Evolutionary conservation across 2,888 invertebrate genomes (phyloP).

Genomic region (Lycia hirtaria): DNA sequence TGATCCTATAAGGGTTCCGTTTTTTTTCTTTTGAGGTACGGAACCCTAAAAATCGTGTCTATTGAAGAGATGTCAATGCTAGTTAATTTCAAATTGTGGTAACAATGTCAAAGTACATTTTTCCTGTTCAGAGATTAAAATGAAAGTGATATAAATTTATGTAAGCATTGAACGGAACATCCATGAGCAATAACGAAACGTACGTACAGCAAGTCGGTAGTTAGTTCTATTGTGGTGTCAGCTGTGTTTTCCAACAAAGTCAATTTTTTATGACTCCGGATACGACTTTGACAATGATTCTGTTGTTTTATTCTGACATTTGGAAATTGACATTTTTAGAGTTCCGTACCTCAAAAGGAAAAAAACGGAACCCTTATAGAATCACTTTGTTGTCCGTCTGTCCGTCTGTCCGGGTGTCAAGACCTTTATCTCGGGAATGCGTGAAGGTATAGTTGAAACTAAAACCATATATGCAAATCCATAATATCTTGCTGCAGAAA

Average conservation of each 20-base stretch:
- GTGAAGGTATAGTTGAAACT: too few relatives aligned
- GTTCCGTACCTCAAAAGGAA: too few relatives aligned
- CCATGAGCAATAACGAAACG: slow-evolving; percentile 14
- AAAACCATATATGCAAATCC: too few relatives aligned
- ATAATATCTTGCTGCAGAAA: too few relatives aligned
- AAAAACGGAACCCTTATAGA: too few relatives aligned
- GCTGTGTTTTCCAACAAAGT: slow-evolving; percentile 17
- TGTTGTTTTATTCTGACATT: slow-evolving; percentile 1
- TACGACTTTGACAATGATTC: slow-evolving; percentile 17
- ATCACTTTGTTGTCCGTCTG: too few relatives aligned
- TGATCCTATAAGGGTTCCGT: too few relatives aligned
- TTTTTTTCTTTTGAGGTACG: too few relatives aligned
- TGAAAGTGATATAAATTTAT: neutral
- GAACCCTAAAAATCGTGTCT: too few relatives aligned
- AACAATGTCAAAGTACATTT: neutral
- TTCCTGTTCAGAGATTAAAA: neutral
- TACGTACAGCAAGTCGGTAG: neutral
- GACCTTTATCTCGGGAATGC: too few relatives aligned
- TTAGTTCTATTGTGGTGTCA: slow-evolving; percentile 24
- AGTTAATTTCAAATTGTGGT: neutral
- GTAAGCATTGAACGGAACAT: slow-evolving; percentile 4
- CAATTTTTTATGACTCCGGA: slow-evolving; percentile 15
- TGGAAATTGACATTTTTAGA: neutral
- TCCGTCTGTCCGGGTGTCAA: too few relatives aligned
- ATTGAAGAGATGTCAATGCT: neutral